Percentiles rank a stretch among this genome's conserved stretches.
These are phyloP conservation scores for Carcharodon carcharias DNA, from an alignment of 2,797 vertebrate genomes.

Conservation along the genomic window DNA sequence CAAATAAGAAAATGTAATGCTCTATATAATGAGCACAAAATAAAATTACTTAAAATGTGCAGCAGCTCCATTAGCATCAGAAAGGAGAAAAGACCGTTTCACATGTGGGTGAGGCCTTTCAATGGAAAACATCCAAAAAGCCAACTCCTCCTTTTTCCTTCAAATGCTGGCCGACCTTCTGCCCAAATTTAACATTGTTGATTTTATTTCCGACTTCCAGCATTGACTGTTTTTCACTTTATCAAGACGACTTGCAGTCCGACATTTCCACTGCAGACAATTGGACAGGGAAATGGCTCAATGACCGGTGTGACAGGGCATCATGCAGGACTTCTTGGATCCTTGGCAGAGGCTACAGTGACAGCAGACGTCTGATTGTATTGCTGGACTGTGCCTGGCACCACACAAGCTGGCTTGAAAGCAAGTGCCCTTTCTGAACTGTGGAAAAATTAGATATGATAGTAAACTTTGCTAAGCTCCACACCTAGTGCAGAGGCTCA, in stretches of 20 bases:
- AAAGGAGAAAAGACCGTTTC: background rate
- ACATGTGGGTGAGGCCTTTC: background rate
- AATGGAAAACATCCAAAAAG: background rate
- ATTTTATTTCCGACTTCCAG: background rate
- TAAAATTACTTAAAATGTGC: background rate
- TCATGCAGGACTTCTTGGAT: background rate
- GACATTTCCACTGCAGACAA: background rate
- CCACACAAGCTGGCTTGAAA: background rate
- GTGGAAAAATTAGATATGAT: background rate
- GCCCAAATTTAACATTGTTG: background rate
- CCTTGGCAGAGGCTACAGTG: background rate
- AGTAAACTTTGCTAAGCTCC: background rate
- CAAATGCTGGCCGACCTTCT: background rate
- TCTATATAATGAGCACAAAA: background rate
- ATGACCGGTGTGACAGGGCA: background rate
- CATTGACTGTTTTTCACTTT: background rate
- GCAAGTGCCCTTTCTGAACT: background rate
- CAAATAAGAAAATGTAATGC: background rate
- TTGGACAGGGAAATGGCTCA: background rate
- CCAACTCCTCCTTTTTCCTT: background rate
- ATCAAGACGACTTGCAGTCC: background rate
- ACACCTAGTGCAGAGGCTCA: background rate
- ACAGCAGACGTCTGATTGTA: background rate
- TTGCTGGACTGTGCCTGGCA: background rate
- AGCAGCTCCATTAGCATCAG: background rate